Evolutionary conservation across 1,140 invertebrate genomes (phyloP).

Genomic region (Drosophila bifasciata): DNA sequence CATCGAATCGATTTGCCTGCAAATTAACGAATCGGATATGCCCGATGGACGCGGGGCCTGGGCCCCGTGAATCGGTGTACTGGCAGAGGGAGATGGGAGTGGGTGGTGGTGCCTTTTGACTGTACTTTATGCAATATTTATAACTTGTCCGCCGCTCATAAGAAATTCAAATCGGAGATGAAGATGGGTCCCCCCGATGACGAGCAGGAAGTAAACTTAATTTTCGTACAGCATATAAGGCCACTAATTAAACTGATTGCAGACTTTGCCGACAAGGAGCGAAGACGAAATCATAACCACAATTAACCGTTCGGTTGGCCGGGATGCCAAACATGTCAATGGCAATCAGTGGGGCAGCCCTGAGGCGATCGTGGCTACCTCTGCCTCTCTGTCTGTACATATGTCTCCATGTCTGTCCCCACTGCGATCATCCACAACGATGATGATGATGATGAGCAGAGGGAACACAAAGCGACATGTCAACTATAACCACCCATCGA

Average conservation of each 20-base stretch:
- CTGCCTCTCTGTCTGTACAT: background rate
- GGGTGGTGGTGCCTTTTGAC: constrained; percentile 32
- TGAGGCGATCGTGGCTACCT: constrained; percentile 27
- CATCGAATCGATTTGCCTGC: constrained; percentile 74
- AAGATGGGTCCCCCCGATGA: background rate
- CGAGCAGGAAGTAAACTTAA: constrained; percentile 65
- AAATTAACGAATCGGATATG: constrained; percentile 76
- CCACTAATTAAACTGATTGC: constrained; percentile 56
- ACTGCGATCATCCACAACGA: background rate
- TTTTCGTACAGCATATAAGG: constrained; percentile 29
- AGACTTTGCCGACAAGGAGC: background rate
- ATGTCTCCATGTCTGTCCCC: background rate
- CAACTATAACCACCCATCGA: constrained; percentile 82
- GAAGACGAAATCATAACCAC: constrained; percentile 65
- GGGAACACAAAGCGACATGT: constrained; percentile 74
- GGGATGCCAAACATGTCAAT: constrained; percentile 21
- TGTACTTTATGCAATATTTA: constrained; percentile 72
- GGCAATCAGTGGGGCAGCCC: constrained; percentile 19
- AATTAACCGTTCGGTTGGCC: constrained; percentile 69
- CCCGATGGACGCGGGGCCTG: background rate
- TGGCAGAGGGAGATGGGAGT: constrained; percentile 1
- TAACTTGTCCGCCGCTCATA: constrained; percentile 31
- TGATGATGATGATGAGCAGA: constrained; percentile 53
- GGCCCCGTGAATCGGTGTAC: background rate
- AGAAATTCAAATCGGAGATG: constrained; percentile 69